Evolutionary conservation across 1,140 invertebrate species (phyloP).

Genomic region (Onthophagus taurus): DNA sequence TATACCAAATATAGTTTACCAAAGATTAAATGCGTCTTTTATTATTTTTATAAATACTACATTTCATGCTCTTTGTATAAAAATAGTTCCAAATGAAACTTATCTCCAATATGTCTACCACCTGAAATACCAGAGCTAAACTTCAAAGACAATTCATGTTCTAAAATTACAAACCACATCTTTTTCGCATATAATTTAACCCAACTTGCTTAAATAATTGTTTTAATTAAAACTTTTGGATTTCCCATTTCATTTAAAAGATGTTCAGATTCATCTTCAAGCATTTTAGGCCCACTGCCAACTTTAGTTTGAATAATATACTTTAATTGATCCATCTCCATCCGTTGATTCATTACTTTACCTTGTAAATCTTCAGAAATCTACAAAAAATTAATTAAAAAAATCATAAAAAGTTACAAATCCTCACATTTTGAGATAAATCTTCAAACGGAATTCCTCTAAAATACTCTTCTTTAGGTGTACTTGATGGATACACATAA

Average conservation of each 20-base stretch:
- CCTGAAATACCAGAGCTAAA: background rate
- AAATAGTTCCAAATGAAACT: background rate
- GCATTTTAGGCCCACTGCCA: conserved; percentile 56
- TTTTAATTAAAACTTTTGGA: conserved; percentile 29
- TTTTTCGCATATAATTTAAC: too few species aligned
- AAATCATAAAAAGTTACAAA: background rate
- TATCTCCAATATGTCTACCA: background rate
- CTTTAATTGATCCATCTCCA: conserved; percentile 54
- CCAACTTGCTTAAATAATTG: too few species aligned
- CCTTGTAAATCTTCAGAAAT: background rate
- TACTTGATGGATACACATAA: conserved; percentile 57
- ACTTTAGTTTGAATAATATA: conserved; percentile 79
- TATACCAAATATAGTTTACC: too few species aligned
- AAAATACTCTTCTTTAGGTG: conserved; percentile 42
- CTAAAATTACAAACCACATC: too few species aligned
- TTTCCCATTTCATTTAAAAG: conserved; percentile 44
- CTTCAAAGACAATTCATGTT: background rate
- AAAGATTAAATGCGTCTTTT: too few species aligned
- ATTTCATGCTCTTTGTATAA: background rate
- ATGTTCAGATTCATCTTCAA: conserved; percentile 40
- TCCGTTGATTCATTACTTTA: too few species aligned
- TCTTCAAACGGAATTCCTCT: conserved; percentile 37
- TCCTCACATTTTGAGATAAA: background rate
- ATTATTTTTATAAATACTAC: background rate
- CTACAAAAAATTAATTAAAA: background rate